Evolutionary conservation across 1,140 invertebrate species (phyloP), one percentile per base, ranked within the genome.

Genomic region (Protaetia brevitarsis): DNA sequence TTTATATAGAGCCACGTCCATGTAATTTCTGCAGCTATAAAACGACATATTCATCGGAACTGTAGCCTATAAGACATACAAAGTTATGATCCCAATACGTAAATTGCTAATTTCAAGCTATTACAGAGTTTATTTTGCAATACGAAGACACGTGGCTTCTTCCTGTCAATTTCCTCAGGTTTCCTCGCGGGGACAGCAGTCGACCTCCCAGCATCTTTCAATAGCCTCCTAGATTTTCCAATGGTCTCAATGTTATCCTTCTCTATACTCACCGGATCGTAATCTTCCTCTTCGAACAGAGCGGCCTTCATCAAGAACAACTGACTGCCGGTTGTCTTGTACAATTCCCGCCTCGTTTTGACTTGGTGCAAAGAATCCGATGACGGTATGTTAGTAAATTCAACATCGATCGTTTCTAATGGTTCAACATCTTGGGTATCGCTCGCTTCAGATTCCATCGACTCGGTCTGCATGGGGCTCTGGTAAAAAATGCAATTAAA

Each of bases 1-100:
- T 80, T 85, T 88, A 77, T 82, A 81, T 10, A 87, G 76, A 0
- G 81, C 86, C 66, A 87, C 74, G 77, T 94, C 92, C 2, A 86
- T 84, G 3, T 88, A 76, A 67, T 84, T 83, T 1, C 82, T 78
- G 1, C 82, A 80, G 28, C 45, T 63, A 23, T 41, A 61, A 13
- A 61, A n/a, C 7, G 28, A 34, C 36, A 19, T 61, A 61, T 34
- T 16, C 41, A 45, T 13, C 8, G 41, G 41, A 16, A 45, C 6
- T 7, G 41, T 19, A n/a, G n/a, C n/a, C n/a, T n/a, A n/a, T n/a
- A n/a, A n/a, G n/a, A n/a, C n/a, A n/a, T n/a, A n/a, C n/a, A n/a
- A n/a, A n/a, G n/a, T n/a, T n/a, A n/a, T n/a, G n/a, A n/a, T n/a
- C n/a, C n/a, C n/a, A n/a, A n/a, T n/a, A n/a, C n/a, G 11, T 60